Base-by-base conservation (phyloP, 1,140 invertebrate genomes). In the Hydropsyche tenuis region DNA sequence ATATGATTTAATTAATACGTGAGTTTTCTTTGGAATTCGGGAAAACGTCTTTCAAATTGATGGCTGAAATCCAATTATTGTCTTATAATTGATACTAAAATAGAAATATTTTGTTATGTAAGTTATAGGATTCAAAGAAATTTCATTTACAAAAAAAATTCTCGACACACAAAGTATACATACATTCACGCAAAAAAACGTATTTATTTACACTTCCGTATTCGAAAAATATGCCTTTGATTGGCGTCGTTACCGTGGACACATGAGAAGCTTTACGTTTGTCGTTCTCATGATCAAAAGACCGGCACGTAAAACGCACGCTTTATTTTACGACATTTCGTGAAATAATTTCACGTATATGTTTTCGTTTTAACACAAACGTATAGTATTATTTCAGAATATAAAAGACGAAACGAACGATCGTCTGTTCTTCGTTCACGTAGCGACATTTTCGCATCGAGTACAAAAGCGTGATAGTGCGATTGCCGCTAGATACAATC, bases 391-490 rank as follows among this genome's bases (percentile, higher is more conserved):
- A 14, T 65, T 45, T 42, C 30, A 43, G 63, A 43, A 43, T 20
- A 65, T 43, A 43, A 65, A 45, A 43, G 30, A 60, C 18, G 23
- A 60, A 60, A 60, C 25, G 56, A 25, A 25, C 12, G 56, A 25
- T 22, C 20, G 22, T n/a, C 7, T 22, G 56, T 60, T 65, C 42
- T n/a, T n/a, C n/a, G n/a, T 65, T 65, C 63, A 65, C 63, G 63
- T 43, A 30, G 4, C 20, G 63, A 65, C 27, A 65, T 65, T 65
- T 65, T 65, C 18, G 42, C 63, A 60, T 0, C 23, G 56, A 23
- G 56, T 14, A 65, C 63, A 65, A 65, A 65, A 42, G 63, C 63
- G 63, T 65, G 63, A 65, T 65, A 65, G 30, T 63, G 60, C 27
- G 60, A 63, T 63, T 63, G 60, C 27, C 27, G 23, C 60, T 30